A percentile compares a stretch with the other conserved stretches of the same genome.
phyloP scores from a whole-genome alignment of 2,113 vertebrate species.

The Halcyon senegalensis region DNA sequence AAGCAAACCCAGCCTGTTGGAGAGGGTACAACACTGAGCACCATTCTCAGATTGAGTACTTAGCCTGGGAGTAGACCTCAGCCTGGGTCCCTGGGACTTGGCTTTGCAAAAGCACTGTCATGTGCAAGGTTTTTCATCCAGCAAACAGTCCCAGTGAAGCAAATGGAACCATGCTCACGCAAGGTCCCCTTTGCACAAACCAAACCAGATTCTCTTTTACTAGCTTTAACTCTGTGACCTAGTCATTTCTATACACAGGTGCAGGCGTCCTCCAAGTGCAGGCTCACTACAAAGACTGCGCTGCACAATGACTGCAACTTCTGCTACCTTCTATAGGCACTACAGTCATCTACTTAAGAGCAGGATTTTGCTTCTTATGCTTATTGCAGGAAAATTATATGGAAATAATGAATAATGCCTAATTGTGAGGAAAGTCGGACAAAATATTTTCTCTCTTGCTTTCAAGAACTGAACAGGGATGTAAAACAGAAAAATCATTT shows the following conservation, averaged over 20 bases:
- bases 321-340: not conserved
- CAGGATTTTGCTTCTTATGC: not conserved
- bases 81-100: not conserved
- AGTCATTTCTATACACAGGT: conserved; percentile 4
- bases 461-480: not conserved
- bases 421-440: not conserved
- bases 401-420: not conserved
- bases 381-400: not conserved
- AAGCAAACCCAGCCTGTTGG: not conserved
- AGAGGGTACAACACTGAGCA: not conserved
- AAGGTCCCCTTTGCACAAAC: not conserved
- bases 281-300: not conserved
- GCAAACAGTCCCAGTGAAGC: not conserved
- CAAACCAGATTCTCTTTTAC: not conserved
- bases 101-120: not conserved
- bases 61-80: not conserved
- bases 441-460: not conserved
- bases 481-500: not conserved
- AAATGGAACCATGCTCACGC: not conserved
- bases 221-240: not conserved
- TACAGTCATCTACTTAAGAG: not conserved
- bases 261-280: not conserved
- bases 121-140: not conserved
- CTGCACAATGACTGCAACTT: not conserved
- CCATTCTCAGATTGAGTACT: rapidly evolving